A percentile compares a stretch with the other conserved stretches of the same genome.
These are phyloP conservation scores for Cheilosia vernalis DNA, from an alignment of 2,888 invertebrate genomes.

Conservation along the genomic window DNA sequence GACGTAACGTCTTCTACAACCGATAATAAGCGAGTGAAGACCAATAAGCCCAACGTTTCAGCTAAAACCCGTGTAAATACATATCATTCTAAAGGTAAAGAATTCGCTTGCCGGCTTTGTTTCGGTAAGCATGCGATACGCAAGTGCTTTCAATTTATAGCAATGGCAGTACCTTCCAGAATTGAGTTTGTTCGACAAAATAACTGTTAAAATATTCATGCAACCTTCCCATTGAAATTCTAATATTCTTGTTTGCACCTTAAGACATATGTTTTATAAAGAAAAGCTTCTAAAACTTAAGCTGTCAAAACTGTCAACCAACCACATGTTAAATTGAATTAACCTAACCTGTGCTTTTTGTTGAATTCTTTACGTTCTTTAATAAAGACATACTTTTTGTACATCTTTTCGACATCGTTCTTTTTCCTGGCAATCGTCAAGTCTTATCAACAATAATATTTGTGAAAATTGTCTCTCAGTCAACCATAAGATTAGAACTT, in stretches of 20 bases:
- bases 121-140: not conserved
- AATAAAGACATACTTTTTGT: too few relatives aligned
- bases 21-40: not conserved
- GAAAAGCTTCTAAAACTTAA: too few relatives aligned
- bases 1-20: not conserved
- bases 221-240: not conserved
- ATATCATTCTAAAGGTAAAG: not conserved
- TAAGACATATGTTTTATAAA: too few relatives aligned
- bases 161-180: not conserved
- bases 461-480: not conserved
- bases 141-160: not conserved
- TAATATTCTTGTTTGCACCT: not conserved
- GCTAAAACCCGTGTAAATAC: not conserved
- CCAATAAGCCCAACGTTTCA: not conserved
- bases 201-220: not conserved
- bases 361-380: too few relatives aligned
- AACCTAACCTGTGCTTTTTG: too few relatives aligned
- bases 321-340: too few relatives aligned
- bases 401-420: too few relatives aligned
- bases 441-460: too few relatives aligned
- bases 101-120: not conserved
- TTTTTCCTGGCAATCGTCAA: too few relatives aligned
- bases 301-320: too few relatives aligned
- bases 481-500: not conserved
- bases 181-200: not conserved